Evolutionary conservation across 1,140 invertebrate species (phyloP).

Genomic region (Calliphora vicina): DNA sequence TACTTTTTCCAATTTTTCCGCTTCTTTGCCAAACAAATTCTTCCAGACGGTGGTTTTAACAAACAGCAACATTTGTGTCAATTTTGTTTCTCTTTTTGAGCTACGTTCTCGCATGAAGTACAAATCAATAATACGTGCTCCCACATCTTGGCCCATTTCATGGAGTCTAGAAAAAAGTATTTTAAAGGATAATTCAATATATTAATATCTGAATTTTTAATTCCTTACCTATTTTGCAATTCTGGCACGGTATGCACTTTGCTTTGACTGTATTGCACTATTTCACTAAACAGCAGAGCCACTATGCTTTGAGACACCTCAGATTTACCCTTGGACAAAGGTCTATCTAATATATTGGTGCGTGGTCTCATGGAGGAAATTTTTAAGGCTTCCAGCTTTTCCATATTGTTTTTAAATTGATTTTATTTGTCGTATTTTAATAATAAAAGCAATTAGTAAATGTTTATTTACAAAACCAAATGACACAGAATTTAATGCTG

Average conservation of each 20-base stretch:
- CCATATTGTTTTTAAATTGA: conserved; percentile 43
- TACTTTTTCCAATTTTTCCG: conserved; percentile 97
- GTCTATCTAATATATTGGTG: conserved; percentile 89
- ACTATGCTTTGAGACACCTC: conserved; percentile 94
- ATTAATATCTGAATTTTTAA: neutral
- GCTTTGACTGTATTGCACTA: conserved; percentile 98
- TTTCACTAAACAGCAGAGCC: conserved; percentile 95
- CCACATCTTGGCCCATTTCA: conserved; percentile 94
- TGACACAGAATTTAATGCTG: neutral
- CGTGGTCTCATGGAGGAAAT: conserved; percentile 68
- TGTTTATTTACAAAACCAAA: neutral
- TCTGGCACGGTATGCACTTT: conserved; percentile 94
- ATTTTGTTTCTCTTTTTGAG: conserved; percentile 94
- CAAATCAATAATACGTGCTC: conserved; percentile 90
- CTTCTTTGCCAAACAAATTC: conserved; percentile 96
- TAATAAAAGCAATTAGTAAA: neutral
- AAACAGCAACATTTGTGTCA: conserved; percentile 94
- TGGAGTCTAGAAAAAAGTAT: conserved; percentile 73
- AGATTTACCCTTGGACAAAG: conserved; percentile 89
- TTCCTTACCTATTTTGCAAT: conserved; percentile 71
- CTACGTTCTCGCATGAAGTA: conserved; percentile 92
- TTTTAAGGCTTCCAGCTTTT: conserved; percentile 59
- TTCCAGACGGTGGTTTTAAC: conserved; percentile 98
- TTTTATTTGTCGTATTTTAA: neutral
- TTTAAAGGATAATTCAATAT: neutral